Evolutionary conservation across 2,797 vertebrate genomes (phyloP).

Genomic region (Molossus alvarezi): DNA sequence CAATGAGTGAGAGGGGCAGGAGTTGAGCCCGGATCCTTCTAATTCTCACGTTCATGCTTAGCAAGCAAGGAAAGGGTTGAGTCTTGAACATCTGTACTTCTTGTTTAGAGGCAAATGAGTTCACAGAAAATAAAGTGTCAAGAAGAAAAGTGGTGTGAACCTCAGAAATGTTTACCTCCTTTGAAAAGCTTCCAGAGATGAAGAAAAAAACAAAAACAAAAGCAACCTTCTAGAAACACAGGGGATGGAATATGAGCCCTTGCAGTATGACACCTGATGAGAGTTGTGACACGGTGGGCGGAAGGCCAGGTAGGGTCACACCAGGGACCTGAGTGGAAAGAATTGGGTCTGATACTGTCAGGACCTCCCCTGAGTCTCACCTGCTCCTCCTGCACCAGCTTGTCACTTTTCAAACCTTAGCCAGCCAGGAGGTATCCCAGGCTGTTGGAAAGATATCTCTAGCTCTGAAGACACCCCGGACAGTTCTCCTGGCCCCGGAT

Average conservation of each 20-base stretch:
- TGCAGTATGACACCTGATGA: neutral
- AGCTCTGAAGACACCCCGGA: neutral
- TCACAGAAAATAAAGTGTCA: neutral
- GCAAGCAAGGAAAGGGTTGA: neutral
- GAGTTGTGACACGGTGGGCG: accelerated
- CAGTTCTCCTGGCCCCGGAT: neutral
- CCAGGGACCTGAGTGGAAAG: neutral
- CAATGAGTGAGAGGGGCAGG: neutral
- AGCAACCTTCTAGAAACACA: neutral
- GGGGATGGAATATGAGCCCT: neutral
- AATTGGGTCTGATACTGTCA: neutral
- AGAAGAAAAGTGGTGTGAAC: neutral
- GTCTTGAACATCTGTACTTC: neutral
- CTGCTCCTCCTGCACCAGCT: neutral
- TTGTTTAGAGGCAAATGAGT: neutral
- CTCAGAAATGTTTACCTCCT: neutral
- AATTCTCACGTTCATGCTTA: neutral
- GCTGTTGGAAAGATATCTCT: neutral
- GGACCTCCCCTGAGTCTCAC: no score
- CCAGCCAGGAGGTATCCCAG: neutral
- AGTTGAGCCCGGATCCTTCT: neutral
- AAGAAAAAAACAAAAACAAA: neutral
- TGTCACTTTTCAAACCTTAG: neutral
- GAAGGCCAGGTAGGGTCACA: no score
- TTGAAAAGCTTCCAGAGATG: neutral